A percentile compares a stretch with the other conserved stretches of the same genome.
phyloP scores from a whole-genome alignment of 2,888 invertebrate species.

The Drosophila picticornis region DNA sequence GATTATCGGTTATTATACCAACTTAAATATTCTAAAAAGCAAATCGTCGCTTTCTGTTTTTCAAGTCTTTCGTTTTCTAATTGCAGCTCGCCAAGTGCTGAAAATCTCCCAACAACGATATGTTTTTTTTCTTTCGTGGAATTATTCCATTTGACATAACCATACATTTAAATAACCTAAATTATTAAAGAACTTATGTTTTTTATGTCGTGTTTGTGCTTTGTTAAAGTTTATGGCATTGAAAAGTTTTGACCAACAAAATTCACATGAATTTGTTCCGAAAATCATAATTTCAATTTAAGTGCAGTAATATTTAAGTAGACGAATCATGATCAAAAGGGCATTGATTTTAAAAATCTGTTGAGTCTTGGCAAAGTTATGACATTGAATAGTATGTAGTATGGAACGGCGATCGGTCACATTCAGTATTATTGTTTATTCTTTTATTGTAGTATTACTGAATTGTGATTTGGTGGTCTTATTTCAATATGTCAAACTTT shows the following conservation, averaged over 20 bases:
- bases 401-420: not conserved
- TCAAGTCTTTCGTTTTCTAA: not conserved
- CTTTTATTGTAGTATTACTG: not conserved
- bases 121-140: not conserved
- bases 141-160: not conserved
- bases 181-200: not conserved
- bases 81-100: not conserved
- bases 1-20: slow-evolving; percentile 1
- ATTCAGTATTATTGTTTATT: not conserved
- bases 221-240: not conserved
- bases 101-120: not conserved
- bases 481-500: not conserved
- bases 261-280: not conserved
- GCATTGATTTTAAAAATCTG: not conserved
- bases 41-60: not conserved
- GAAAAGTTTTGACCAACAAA: not conserved
- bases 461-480: not conserved
- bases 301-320: not conserved
- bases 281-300: not conserved
- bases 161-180: not conserved
- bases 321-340: not conserved
- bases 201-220: not conserved
- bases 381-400: not conserved
- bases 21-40: not conserved
- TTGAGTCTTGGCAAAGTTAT: not conserved